A percentile compares a stretch with the other conserved stretches of the same genome.
Conservation (phyloP, 2,797 vertebrate species). For the Mycteria americana region DNA sequence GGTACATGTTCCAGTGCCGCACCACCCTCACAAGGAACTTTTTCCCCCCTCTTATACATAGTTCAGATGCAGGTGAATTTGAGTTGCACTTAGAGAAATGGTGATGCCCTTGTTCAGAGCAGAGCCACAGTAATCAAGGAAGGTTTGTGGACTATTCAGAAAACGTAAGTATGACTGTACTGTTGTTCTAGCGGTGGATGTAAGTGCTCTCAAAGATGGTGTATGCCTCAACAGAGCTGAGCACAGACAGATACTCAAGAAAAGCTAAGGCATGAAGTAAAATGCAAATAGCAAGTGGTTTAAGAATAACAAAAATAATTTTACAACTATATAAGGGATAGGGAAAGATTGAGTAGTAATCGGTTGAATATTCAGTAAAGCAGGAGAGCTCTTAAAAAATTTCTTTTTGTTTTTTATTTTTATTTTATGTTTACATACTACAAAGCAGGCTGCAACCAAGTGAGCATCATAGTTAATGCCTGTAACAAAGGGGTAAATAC, state of each 20-base stretch:
- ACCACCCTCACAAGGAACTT: background rate
- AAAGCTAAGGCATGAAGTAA: background rate
- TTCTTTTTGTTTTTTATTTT: background rate
- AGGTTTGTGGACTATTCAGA: background rate
- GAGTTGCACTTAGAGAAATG: background rate
- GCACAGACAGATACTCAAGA: background rate
- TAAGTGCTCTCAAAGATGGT: accelerated
- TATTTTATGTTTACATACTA: background rate
- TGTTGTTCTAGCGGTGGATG: no score
- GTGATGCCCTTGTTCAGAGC: background rate
- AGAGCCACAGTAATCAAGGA: accelerated
- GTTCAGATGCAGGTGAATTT: background rate
- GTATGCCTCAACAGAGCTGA: background rate
- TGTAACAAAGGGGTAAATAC: background rate
- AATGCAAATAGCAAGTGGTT: background rate
- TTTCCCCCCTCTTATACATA: no score
- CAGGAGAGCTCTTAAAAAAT: background rate
- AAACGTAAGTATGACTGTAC: accelerated
- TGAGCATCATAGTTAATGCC: no score
- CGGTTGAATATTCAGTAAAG: background rate
- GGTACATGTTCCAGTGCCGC: no score
- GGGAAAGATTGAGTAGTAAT: background rate
- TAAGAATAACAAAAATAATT: background rate
- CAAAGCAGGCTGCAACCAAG: background rate
- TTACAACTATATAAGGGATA: background rate